Evolutionary conservation across 2,797 vertebrate genomes (phyloP).

Genomic region (Artibeus jamaicensis): DNA sequence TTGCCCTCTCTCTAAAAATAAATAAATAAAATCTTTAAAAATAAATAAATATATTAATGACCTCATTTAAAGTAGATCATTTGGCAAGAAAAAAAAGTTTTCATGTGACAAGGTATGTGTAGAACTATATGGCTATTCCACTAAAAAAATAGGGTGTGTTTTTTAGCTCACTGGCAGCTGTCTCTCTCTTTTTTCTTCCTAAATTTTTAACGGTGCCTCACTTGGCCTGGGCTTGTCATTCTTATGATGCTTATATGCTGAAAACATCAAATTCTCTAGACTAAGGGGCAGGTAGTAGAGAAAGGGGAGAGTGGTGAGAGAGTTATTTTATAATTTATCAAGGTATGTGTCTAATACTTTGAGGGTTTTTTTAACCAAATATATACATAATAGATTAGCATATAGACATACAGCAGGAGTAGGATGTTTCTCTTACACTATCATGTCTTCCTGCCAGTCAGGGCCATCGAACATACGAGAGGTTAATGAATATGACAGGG

Average conservation of each 20-base stretch:
- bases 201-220: constrained; percentile 8
- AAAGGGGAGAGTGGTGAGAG: not conserved
- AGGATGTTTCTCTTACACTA: constrained; percentile 37
- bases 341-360: constrained; percentile 21
- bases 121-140: constrained; percentile 7
- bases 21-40: too few relatives aligned
- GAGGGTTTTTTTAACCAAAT: not conserved
- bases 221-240: not conserved
- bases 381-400: constrained; percentile 1
- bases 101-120: not conserved
- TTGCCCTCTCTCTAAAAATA: too few relatives aligned
- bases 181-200: not conserved
- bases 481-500: constrained; percentile 15
- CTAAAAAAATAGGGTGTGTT: not conserved
- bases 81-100: constrained; percentile 10
- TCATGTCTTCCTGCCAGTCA: not conserved
- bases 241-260: constrained; percentile 8
- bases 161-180: not conserved
- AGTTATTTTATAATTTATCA: constrained; percentile 40
- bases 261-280: constrained; percentile 36
- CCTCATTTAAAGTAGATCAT: constrained; percentile 17
- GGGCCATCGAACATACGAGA: not conserved
- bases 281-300: constrained; percentile 5
- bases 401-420: not conserved
- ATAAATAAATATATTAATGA: constrained; percentile 8